A percentile compares a stretch with the other conserved stretches of the same genome.
Conservation (phyloP, 2,797 vertebrate genomes). For the Spinus olivaceus region DNA sequence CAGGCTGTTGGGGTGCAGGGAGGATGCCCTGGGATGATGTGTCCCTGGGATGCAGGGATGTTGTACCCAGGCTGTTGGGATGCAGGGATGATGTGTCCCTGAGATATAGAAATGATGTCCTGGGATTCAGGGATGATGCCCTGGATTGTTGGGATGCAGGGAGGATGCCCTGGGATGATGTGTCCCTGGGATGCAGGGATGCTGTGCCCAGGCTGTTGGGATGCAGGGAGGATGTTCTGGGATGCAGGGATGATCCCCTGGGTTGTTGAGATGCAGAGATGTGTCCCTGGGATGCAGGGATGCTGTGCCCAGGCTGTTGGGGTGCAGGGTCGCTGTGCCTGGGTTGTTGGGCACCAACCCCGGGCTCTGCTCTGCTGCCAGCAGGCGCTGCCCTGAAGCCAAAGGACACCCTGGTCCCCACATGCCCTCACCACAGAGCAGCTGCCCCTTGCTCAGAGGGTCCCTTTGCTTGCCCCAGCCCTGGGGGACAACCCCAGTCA, state of each 20-base stretch:
- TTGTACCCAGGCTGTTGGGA: rapidly evolving
- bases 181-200: background rate
- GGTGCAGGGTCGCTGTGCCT: background rate
- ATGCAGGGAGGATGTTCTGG: too few species aligned
- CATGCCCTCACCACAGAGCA: background rate
- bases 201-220: too few species aligned
- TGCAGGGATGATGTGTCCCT: background rate
- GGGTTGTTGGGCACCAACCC: background rate
- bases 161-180: too few species aligned
- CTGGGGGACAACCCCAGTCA: rapidly evolving
- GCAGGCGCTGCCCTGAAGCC: background rate
- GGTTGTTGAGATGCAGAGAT: background rate
- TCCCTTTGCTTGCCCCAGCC: rapidly evolving
- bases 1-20: background rate
- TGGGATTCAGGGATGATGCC: background rate
- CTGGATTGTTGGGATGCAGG: background rate
- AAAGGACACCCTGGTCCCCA: rapidly evolving
- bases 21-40: too few species aligned
- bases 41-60: background rate
- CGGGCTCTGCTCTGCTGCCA: background rate
- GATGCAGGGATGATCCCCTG: too few species aligned
- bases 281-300: too few species aligned
- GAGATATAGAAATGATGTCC: too few species aligned
- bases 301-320: background rate
- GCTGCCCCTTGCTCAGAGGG: background rate